Evolutionary conservation across 2,113 vertebrate genomes (phyloP).

Genomic region (Orcinus orca): DNA sequence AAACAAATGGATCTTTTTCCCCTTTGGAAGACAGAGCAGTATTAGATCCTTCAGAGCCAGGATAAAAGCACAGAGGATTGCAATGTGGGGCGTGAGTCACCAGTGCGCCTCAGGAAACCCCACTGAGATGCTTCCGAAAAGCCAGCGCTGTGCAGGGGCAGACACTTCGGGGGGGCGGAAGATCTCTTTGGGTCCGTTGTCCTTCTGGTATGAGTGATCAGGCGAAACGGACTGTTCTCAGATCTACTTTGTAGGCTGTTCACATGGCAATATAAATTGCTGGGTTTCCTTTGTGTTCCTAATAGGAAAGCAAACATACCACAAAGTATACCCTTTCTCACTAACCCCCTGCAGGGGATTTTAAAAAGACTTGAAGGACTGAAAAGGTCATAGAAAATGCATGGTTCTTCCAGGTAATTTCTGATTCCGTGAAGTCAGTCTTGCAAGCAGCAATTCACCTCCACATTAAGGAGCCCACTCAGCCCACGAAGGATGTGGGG

Average conservation of each 20-base stretch:
- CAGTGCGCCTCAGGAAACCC: background rate
- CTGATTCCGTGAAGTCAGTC: conserved; percentile 30
- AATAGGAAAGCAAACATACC: conserved; percentile 7
- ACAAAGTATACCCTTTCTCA: conserved; percentile 33
- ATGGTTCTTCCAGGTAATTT: conserved; percentile 11
- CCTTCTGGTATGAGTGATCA: background rate
- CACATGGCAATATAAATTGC: background rate
- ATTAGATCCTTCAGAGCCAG: conserved; percentile 25
- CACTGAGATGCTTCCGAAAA: background rate
- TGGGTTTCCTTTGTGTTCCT: conserved; percentile 26
- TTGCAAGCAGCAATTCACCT: background rate
- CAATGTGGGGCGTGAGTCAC: background rate
- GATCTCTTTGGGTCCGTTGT: background rate
- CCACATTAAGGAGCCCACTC: background rate
- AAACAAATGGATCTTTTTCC: conserved; percentile 25
- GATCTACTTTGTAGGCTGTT: background rate
- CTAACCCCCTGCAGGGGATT: conserved; percentile 17
- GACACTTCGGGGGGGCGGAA: background rate
- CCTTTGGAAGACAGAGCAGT: conserved; percentile 55
- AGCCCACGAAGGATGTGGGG: background rate
- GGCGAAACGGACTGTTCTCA: background rate
- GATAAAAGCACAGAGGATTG: background rate
- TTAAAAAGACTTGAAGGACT: conserved; percentile 36
- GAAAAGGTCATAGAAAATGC: conserved; percentile 41
- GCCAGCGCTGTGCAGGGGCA: background rate